phyloP scores from a whole-genome alignment of 2,113 vertebrate species.

The Xiphophorus hellerii region DNA sequence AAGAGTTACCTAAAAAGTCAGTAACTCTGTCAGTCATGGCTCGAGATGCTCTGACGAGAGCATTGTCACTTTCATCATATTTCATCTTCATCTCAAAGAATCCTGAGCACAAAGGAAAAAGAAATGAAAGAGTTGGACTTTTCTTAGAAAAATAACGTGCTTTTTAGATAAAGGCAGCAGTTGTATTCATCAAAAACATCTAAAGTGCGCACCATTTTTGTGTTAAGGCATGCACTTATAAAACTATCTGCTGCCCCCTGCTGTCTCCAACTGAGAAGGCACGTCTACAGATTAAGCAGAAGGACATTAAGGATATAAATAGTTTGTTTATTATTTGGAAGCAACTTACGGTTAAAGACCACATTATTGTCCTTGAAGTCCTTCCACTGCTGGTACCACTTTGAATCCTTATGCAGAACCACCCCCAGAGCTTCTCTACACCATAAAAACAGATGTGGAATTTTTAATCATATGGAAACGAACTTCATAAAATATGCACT shows the following conservation, averaged over 20 bases:
- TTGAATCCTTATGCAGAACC: constrained; percentile 96
- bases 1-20: constrained; percentile 84
- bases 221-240: not conserved
- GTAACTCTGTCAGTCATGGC: constrained; percentile 91
- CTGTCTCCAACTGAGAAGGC: constrained; percentile 41
- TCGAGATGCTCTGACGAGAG: constrained; percentile 88
- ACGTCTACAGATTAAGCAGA: not conserved
- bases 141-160: not conserved
- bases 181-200: not conserved
- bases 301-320: not conserved
- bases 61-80: constrained; percentile 95
- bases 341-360: constrained; percentile 92
- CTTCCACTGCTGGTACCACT: constrained; percentile 97
- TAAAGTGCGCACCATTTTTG: not conserved
- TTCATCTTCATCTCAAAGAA: constrained; percentile 99
- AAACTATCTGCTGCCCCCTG: constrained; percentile 53
- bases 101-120: constrained; percentile 72
- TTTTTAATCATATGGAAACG: not conserved
- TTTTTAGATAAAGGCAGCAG: not conserved
- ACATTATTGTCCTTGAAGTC: constrained; percentile 97
- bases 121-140: not conserved
- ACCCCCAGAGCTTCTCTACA: constrained; percentile 90
- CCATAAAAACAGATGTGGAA: constrained; percentile 16
- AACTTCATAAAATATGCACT: no score
- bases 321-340: not conserved